phyloP scores from a whole-genome alignment of 1,140 invertebrate genomes.

The Pseudoatta argentina region DNA sequence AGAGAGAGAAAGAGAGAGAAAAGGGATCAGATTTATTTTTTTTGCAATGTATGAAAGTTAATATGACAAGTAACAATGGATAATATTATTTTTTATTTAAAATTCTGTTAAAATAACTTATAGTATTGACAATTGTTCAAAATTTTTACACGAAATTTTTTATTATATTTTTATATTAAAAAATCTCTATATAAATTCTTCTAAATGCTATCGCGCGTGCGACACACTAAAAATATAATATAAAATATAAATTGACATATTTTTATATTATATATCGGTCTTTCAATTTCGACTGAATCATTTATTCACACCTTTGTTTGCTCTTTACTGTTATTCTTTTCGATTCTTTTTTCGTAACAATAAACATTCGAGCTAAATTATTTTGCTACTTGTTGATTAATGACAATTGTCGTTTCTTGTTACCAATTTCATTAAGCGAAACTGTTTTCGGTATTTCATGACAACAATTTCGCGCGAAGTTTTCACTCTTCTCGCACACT shows the following conservation, averaged over 20 bases:
- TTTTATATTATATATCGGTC: not conserved
- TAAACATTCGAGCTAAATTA: slow-evolving; percentile 4
- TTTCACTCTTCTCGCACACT: slow-evolving; percentile 13
- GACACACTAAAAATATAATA: slow-evolving; percentile 7
- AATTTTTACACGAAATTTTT: not conserved
- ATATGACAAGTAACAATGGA: not conserved
- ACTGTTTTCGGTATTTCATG: slow-evolving; percentile 26
- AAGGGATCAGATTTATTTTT: too few species aligned
- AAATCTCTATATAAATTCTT: too few species aligned
- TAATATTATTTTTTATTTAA: slow-evolving; percentile 7
- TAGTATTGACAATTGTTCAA: not conserved
- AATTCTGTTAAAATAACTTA: slow-evolving; percentile 16
- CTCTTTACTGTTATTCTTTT: not conserved
- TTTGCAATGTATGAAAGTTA: not conserved
- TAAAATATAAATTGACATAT: slow-evolving; percentile 24
- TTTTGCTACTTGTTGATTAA: not conserved
- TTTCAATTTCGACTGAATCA: not conserved
- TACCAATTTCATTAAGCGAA: slow-evolving; percentile 25
- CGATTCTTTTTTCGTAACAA: not conserved
- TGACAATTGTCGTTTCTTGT: slow-evolving; percentile 14
- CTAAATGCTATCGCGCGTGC: too few species aligned
- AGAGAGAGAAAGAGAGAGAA: too few species aligned
- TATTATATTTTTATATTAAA: slow-evolving; percentile 11
- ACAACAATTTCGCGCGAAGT: slow-evolving; percentile 12
- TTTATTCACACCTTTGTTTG: not conserved